Conservation (phyloP, 2,797 vertebrate genomes). For the Malurus splendens region DNA sequence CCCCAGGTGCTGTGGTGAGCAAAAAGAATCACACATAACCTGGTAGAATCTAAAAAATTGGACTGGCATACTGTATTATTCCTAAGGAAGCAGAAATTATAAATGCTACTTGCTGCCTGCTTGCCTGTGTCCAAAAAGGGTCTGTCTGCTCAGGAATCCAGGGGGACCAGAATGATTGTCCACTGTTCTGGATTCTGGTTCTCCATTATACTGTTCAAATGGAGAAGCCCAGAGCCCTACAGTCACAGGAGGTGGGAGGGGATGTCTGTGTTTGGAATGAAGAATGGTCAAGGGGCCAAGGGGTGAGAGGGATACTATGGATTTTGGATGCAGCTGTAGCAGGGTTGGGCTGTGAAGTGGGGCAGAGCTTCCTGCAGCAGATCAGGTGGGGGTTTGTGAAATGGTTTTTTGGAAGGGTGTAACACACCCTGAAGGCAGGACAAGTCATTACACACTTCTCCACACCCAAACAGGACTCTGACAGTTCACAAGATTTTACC, state of each 20-base stretch:
- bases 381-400: background rate
- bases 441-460: background rate
- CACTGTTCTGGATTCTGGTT: background rate
- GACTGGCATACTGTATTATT: background rate
- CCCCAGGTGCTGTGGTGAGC: background rate
- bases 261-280: background rate
- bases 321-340: background rate
- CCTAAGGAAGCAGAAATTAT: background rate
- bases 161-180: background rate
- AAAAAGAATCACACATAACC: background rate
- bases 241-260: background rate
- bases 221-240: background rate
- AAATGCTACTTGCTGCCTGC: background rate
- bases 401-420: background rate
- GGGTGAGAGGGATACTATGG: background rate
- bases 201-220: background rate
- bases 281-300: background rate
- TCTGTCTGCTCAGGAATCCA: background rate
- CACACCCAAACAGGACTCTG: background rate
- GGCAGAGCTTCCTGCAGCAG: background rate
- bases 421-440: background rate
- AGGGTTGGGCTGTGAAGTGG: background rate
- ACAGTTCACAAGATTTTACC: slow-evolving; percentile 59
- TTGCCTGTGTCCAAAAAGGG: background rate
- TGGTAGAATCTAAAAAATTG: background rate